Evolutionary conservation across 2,113 vertebrate genomes (phyloP).

Genomic region (Halichoerus grypus): DNA sequence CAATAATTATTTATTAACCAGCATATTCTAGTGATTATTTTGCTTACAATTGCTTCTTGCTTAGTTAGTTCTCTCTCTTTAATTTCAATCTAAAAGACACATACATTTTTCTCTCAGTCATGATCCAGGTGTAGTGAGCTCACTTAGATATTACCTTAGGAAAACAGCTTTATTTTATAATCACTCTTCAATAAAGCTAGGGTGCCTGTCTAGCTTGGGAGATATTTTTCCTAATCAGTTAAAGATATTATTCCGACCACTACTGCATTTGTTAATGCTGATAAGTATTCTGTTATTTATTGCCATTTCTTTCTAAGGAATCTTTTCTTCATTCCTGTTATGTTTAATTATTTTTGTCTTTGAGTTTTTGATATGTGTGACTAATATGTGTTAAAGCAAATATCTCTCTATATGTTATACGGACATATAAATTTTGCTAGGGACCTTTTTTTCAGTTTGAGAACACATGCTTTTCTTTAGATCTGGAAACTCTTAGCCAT

Average conservation of each 20-base stretch:
- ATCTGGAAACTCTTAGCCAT: not conserved
- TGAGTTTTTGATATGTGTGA: not conserved
- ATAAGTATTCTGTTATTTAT: not conserved
- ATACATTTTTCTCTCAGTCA: not conserved
- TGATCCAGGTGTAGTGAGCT: not conserved
- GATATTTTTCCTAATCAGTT: not conserved
- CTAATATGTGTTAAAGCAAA: not conserved
- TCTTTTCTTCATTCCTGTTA: not conserved
- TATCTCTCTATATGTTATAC: not conserved
- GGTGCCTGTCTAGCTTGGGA: not conserved
- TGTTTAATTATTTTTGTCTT: not conserved
- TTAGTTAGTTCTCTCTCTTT: not conserved
- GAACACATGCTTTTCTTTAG: not conserved
- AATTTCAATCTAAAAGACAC: not conserved
- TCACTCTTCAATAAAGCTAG: not conserved
- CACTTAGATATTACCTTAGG: not conserved
- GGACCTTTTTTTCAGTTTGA: not conserved
- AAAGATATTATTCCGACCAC: not conserved
- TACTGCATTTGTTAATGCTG: not conserved
- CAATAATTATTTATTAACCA: not conserved
- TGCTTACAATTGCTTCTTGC: not conserved
- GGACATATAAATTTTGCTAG: not conserved
- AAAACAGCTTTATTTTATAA: not conserved
- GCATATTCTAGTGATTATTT: not conserved
- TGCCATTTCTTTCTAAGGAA: not conserved